These are phyloP conservation scores for Alosa alosa DNA, from an alignment of 2,113 vertebrate genomes.

Conservation along the genomic window DNA sequence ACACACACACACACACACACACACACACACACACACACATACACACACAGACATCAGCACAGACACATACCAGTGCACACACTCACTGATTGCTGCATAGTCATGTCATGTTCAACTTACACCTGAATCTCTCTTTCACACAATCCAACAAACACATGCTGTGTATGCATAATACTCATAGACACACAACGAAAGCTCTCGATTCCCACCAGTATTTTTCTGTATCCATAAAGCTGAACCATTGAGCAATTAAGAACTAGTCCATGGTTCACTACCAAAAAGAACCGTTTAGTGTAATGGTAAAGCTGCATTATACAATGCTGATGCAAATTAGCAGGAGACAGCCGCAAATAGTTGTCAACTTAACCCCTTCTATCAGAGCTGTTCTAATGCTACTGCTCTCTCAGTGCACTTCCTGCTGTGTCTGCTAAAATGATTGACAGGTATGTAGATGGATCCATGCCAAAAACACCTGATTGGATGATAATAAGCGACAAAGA, in stretches of 20 bases:
- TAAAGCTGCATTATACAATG: background rate
- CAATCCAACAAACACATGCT: background rate
- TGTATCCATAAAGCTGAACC: background rate
- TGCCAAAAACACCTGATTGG: background rate
- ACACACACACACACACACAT: background rate
- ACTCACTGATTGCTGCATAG: slow-evolving; percentile 10
- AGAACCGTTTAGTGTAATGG: background rate
- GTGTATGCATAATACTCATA: background rate
- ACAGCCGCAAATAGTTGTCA: background rate
- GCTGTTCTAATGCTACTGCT: background rate
- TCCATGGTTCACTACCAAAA: background rate
- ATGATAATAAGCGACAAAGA: background rate
- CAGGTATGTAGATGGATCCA: background rate
- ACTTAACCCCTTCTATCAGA: background rate
- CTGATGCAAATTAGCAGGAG: background rate
- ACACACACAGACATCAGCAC: background rate
- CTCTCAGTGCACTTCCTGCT: background rate
- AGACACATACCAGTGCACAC: background rate
- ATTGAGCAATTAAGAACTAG: background rate
- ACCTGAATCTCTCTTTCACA: slow-evolving; percentile 14
- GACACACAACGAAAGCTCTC: background rate
- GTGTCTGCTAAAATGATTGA: background rate
- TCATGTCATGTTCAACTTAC: slow-evolving; percentile 18
- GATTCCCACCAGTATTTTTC: background rate
- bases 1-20: background rate